Evolutionary conservation across 2,888 invertebrate genomes (phyloP).

Genomic region (Cryptus armator): DNA sequence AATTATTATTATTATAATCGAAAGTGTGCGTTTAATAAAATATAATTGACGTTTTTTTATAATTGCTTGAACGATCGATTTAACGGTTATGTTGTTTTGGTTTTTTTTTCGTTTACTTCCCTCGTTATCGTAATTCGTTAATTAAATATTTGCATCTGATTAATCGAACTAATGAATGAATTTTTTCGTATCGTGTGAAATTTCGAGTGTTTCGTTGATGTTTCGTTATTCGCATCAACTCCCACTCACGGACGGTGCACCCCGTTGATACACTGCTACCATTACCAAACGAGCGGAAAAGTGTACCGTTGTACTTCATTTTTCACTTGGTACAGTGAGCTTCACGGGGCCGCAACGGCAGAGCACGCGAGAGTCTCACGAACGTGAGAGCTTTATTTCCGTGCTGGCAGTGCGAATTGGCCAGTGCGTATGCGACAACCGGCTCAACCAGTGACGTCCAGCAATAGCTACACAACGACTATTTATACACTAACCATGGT

Average conservation of each 20-base stretch:
- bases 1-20: constrained; percentile 37
- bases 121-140: not conserved
- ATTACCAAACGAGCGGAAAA: not conserved
- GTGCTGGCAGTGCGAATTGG: constrained; percentile 73
- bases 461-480: constrained; percentile 71
- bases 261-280: not conserved
- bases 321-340: constrained; percentile 27
- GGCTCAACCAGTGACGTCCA: constrained; percentile 71
- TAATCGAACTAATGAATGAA: not conserved
- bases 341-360: constrained; percentile 43
- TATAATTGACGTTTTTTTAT: not conserved
- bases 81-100: constrained; percentile 28
- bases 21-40: constrained; percentile 50
- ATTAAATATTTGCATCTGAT: constrained; percentile 6
- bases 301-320: constrained; percentile 11
- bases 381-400: constrained; percentile 69
- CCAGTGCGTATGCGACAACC: constrained; percentile 70
- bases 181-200: not conserved
- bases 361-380: constrained; percentile 54
- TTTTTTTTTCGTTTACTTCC: constrained; percentile 41
- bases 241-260: no score
- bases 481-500: constrained; percentile 72
- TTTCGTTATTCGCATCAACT: no score
- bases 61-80: constrained; percentile 20
- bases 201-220: not conserved